Percentiles rank a stretch among this genome's conserved stretches.
phyloP scores from a whole-genome alignment of 2,113 vertebrate genomes.

The Poecile atricapillus region DNA sequence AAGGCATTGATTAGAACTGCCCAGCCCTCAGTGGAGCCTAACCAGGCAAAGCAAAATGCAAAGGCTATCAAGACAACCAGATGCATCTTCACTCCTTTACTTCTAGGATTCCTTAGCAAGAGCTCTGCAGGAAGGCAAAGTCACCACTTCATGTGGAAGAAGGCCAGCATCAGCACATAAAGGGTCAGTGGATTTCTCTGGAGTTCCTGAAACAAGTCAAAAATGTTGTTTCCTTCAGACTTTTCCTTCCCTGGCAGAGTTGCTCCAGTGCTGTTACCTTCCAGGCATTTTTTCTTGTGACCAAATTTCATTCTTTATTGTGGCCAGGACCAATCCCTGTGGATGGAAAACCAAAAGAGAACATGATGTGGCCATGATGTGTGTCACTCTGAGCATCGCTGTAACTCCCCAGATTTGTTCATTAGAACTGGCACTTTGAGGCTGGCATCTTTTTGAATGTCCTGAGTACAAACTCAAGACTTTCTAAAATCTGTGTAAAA shows the following conservation, averaged over 20 bases:
- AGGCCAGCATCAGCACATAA: rapidly evolving
- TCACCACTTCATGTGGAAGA: rapidly evolving
- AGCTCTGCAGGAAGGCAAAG: background rate
- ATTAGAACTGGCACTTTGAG: background rate
- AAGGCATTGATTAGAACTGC: background rate
- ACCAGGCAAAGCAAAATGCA: background rate
- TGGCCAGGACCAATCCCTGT: background rate
- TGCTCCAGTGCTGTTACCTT: background rate
- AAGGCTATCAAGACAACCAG: background rate
- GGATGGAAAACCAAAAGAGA: background rate
- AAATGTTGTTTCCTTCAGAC: background rate
- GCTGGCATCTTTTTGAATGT: background rate
- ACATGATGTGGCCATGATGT: background rate
- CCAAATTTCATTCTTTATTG: background rate
- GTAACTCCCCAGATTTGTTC: background rate
- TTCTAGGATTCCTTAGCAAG: background rate
- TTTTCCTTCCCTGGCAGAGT: background rate
- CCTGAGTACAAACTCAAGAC: background rate
- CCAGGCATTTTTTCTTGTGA: background rate
- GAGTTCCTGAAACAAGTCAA: background rate
- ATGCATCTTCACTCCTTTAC: background rate
- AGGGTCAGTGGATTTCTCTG: background rate
- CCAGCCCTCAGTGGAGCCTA: background rate
- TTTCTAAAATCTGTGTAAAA: background rate
- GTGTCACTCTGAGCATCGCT: background rate